Evolutionary conservation across 1,140 invertebrate species (phyloP), one percentile per base, ranked within the genome.

Genomic region (Lethrus apterus): DNA sequence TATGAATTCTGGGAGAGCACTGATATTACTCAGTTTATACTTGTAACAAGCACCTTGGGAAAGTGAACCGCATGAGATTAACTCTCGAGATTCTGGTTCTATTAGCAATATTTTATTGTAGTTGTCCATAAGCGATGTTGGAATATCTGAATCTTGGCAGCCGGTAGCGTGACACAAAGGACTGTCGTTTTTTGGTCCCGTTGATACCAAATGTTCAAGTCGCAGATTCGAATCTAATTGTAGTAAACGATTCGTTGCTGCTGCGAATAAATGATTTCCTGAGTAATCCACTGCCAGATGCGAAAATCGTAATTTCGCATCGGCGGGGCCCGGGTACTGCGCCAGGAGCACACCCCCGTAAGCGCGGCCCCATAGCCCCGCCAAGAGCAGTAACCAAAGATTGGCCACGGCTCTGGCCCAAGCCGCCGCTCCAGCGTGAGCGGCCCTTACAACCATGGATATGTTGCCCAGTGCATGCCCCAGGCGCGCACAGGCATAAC

Each of bases 71-170:
- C 94, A 97, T 10, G 80, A 81, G 32, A 98, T 87, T 14, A 98
- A 74, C 19, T 76, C 81, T 34, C 82, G 76, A 7, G 84, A 79
- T 48, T 83, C 81, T 48, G 84, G 77, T 67, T 95, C 90, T 15
- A 95, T 81, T 4, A 97, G 76, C 45, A 98, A 72, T 44, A 93
- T 81, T 70, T 97, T 97, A 67, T 94, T 96, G 40, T 89, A 81
- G 68, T 91, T 94, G 62, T 93, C 82, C 33, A 81, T 86, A 32
- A 79, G 64, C 1, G 76, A 68, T 21, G 79, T 81, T 48, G 78
- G 74, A 51, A 81, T 79, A 46, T 84, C 76, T 9, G 75, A 70
- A 3, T 73, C 73, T 23, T 70, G 61, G 63, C 89, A 93, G 23
- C 89, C 89, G 44, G 76, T 83, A 2, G 89, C 85, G 69, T 90